These are phyloP conservation scores for Brassicogethes aeneus DNA, from an alignment of 2,888 invertebrate genomes.

Conservation along the genomic window DNA sequence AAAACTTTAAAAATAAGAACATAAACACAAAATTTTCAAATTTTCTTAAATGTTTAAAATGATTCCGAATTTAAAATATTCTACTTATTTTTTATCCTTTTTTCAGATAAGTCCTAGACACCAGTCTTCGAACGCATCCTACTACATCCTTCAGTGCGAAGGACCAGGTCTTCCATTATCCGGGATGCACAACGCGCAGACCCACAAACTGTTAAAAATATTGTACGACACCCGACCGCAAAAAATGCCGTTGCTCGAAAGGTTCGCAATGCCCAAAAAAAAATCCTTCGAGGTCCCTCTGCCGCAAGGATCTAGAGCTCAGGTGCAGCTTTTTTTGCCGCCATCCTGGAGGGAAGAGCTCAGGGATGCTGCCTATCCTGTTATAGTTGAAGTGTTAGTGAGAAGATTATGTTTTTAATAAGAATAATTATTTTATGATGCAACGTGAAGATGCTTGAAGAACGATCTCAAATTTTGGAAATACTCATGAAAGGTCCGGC, in stretches of 20 bases:
- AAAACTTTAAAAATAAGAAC: too few species aligned
- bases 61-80: not conserved
- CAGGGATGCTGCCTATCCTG: conserved; percentile 79
- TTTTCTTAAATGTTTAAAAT: too few species aligned
- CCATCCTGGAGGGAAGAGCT: conserved; percentile 82
- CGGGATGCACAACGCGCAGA: conserved; percentile 64
- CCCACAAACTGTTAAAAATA: conserved; percentile 67
- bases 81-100: conserved; percentile 1
- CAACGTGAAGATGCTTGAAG: too few species aligned
- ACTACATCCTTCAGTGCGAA: conserved; percentile 78
- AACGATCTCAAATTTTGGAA: too few species aligned
- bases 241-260: conserved; percentile 57
- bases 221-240: conserved; percentile 69
- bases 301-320: conserved; percentile 77
- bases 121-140: conserved; percentile 27
- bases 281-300: conserved; percentile 78
- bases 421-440: too few species aligned
- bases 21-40: too few species aligned
- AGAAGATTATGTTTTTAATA: too few species aligned
- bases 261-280: conserved; percentile 74
- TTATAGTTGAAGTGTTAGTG: conserved; percentile 77
- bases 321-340: conserved; percentile 79
- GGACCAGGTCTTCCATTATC: conserved; percentile 88
- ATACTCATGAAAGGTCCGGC: too few species aligned
- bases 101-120: conserved; percentile 35